Evolutionary conservation across 30 jellyfish, hydroid and myxozoan species (phyloP).

Genomic region (Aurelia aurita): DNA sequence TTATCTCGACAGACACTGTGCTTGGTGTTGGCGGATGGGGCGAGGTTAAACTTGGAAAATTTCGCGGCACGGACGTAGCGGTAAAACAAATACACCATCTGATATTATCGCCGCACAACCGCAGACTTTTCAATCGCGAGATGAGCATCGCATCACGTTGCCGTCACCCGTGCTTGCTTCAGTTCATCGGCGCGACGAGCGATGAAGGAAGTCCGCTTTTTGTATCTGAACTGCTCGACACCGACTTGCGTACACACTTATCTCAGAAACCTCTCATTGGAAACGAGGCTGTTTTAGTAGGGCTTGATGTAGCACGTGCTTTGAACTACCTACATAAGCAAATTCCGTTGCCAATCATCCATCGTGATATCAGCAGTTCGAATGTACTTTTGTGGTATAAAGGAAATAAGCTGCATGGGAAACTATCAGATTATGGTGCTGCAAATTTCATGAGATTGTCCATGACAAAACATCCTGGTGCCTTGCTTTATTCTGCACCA

Average conservation of each 20-base stretch:
- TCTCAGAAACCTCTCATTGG: constrained; percentile 39
- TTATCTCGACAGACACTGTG: constrained; percentile 41
- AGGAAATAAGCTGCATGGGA: constrained; percentile 81
- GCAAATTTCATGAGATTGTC: constrained; percentile 92
- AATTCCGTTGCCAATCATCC: constrained; percentile 86
- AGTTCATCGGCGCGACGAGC: constrained; percentile 96
- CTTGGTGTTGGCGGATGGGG: constrained; percentile 99
- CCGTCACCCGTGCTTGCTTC: constrained; percentile 97
- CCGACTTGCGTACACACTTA: constrained; percentile 78
- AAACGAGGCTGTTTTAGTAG: constrained; percentile 56
- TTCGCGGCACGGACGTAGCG: constrained; percentile 97
- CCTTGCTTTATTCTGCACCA: constrained; percentile 92
- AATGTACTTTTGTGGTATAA: constrained; percentile 80
- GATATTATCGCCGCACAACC: constrained; percentile 91
- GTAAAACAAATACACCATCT: constrained; percentile 92
- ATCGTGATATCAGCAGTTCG: constrained; percentile 95
- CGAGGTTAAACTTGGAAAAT: constrained; percentile 87
- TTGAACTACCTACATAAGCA: constrained; percentile 81
- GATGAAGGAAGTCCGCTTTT: constrained; percentile 95
- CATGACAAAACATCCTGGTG: constrained; percentile 96
- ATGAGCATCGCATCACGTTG: constrained; percentile 95
- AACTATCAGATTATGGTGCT: constrained; percentile 94
- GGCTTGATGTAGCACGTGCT: constrained; percentile 81
- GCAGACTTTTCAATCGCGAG: constrained; percentile 95
- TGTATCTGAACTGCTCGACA: constrained; percentile 83